Evolutionary conservation across 2,888 invertebrate genomes (phyloP).

Genomic region (Archips xylosteana): DNA sequence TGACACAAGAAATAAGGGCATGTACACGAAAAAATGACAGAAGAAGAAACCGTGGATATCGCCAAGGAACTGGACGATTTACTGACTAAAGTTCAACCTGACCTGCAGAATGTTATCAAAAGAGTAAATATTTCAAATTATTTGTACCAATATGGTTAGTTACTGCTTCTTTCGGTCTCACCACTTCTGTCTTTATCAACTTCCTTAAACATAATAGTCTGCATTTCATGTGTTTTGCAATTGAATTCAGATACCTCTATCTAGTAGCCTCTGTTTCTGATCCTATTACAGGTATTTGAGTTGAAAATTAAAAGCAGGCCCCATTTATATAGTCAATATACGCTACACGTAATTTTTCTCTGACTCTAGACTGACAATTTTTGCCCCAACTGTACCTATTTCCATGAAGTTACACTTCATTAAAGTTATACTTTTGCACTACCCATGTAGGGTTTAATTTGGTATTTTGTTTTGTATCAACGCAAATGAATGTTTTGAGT

Average conservation of each 20-base stretch:
- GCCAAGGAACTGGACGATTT: constrained; percentile 80
- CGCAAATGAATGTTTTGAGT: no score
- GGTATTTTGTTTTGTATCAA: no score
- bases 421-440: no score
- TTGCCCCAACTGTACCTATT: neutral
- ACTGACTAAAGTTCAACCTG: constrained; percentile 80
- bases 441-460: no score
- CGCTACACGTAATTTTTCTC: no score
- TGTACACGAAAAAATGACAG: constrained; percentile 66
- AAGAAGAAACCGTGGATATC: constrained; percentile 74
- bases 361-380: no score
- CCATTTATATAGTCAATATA: neutral
- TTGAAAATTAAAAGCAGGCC: neutral
- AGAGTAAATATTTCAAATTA: constrained; percentile 74
- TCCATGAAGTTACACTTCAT: neutral
- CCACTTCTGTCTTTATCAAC: neutral
- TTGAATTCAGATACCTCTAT: neutral
- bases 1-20: constrained; percentile 50
- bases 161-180: neutral
- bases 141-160: constrained; percentile 3
- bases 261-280: neutral
- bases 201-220: neutral
- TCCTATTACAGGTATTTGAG: neutral
- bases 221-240: neutral
- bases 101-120: constrained; percentile 86